Evolutionary conservation across 2,113 vertebrate species (phyloP).

Genomic region (Cygnus atratus): DNA sequence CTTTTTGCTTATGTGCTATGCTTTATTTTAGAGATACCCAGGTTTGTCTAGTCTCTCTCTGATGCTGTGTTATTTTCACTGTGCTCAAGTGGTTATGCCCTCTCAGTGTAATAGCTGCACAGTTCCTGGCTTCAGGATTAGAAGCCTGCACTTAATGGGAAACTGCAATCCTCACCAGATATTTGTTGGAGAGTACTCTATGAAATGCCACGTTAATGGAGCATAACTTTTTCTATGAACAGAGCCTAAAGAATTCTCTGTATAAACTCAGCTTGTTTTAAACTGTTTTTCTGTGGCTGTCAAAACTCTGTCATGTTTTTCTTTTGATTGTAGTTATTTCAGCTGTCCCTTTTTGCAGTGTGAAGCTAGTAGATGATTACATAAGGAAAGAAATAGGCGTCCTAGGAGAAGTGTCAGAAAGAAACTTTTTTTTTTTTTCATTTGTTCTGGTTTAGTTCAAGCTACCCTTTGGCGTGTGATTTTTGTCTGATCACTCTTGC

Average conservation of each 20-base stretch:
- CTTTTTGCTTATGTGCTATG: neutral
- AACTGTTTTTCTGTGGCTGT: neutral
- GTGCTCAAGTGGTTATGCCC: neutral
- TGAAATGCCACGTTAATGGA: neutral
- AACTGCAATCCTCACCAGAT: neutral
- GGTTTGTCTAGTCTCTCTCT: neutral
- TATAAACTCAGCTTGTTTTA: neutral
- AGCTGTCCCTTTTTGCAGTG: neutral
- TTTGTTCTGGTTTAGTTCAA: conserved; percentile 4
- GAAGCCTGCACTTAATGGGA: neutral
- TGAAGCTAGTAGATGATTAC: neutral
- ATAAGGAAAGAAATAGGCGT: neutral
- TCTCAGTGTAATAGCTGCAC: neutral
- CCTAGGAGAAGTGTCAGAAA: neutral
- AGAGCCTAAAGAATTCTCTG: neutral
- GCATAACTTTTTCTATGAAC: neutral
- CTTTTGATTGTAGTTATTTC: neutral
- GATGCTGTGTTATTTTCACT: neutral
- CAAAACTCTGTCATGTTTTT: neutral
- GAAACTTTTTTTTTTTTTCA: neutral
- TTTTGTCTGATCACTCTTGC: neutral
- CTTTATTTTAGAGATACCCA: neutral
- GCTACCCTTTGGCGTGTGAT: neutral
- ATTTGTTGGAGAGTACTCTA: neutral
- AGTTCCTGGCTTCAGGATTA: neutral